phyloP scores from a whole-genome alignment of 2,113 vertebrate species.

The Antidorcas marsupialis region DNA sequence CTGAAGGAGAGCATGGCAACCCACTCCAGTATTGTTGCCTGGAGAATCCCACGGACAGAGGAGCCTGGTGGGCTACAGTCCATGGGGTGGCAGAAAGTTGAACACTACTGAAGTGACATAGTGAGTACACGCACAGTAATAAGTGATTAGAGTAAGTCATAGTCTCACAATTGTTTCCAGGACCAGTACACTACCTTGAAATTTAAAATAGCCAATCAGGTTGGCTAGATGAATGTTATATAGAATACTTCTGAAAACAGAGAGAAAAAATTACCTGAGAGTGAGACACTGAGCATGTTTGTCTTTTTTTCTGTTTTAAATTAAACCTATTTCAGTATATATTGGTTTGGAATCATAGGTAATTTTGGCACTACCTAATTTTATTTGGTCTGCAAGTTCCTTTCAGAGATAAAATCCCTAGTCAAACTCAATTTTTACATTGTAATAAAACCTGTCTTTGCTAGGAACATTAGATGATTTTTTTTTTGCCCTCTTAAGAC shows the following conservation, averaged over 20 bases:
- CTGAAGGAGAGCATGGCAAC: background rate
- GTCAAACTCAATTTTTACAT: conserved; percentile 8
- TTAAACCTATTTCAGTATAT: background rate
- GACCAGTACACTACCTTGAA: background rate
- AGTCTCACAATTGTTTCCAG: background rate
- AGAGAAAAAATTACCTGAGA: background rate
- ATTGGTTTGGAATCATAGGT: background rate
- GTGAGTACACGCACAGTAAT: background rate
- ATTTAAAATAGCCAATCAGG: background rate
- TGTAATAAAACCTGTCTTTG: conserved; percentile 33
- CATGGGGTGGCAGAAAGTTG: background rate
- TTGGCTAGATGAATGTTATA: background rate
- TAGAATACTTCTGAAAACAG: background rate
- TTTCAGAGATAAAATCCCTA: conserved; percentile 7
- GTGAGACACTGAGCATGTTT: background rate
- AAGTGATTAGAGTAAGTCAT: background rate
- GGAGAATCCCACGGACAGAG: background rate
- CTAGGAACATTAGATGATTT: background rate
- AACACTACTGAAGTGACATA: background rate
- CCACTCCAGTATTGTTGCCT: background rate
- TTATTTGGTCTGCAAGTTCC: background rate
- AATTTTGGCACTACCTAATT: background rate
- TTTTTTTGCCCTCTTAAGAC: background rate
- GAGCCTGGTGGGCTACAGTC: background rate
- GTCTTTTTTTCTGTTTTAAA: background rate